phyloP scores from a whole-genome alignment of 92 coral and sea anemone species.

The Micromussa lordhowensis region DNA sequence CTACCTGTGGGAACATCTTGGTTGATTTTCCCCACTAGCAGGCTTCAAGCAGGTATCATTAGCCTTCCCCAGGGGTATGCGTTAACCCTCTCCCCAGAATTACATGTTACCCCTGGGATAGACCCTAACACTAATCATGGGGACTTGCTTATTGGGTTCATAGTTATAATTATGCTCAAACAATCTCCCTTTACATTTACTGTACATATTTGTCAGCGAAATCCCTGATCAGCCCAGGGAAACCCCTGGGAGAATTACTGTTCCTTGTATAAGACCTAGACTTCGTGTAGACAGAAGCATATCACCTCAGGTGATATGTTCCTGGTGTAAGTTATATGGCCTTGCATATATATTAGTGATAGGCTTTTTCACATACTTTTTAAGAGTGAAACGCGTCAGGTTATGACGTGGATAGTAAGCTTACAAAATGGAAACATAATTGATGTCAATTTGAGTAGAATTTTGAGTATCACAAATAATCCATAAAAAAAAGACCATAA shows the following conservation, averaged over 20 bases:
- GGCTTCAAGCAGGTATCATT: background rate
- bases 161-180: no score
- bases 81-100: background rate
- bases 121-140: background rate
- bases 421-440: no score
- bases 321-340: background rate
- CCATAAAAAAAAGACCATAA: background rate
- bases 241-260: background rate
- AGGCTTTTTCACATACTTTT: no score
- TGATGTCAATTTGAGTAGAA: background rate
- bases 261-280: background rate
- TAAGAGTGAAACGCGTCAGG: no score
- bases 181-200: background rate
- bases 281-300: no score
- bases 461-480: background rate
- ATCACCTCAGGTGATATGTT: no score
- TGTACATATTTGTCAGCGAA: background rate
- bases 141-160: background rate
- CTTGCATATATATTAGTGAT: no score
- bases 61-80: background rate
- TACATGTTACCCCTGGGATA: background rate
- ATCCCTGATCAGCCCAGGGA: background rate
- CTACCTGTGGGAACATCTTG: background rate
- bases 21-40: background rate
- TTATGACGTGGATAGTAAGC: no score